Evolutionary conservation across 2,113 vertebrate species (phyloP).

Genomic region (Mobula hypostoma): DNA sequence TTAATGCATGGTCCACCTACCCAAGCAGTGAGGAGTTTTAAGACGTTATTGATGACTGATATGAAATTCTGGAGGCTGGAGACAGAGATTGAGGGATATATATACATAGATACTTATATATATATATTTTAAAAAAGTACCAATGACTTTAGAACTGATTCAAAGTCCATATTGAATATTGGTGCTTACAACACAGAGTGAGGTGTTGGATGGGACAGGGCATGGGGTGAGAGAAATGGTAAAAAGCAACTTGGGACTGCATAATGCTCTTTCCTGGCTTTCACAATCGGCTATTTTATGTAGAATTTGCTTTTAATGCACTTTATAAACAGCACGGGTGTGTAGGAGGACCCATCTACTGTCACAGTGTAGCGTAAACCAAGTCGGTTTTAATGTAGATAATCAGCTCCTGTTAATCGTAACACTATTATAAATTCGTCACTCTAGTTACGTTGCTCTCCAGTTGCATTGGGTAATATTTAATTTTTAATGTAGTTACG

Average conservation of each 20-base stretch:
- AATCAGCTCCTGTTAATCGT: neutral
- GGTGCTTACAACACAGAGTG: neutral
- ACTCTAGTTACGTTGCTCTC: neutral
- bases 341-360: neutral
- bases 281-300: conserved; percentile 23
- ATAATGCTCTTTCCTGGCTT: conserved; percentile 30
- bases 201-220: neutral
- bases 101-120: conserved; percentile 21
- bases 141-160: conserved; percentile 27
- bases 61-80: neutral
- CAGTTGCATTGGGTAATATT: neutral
- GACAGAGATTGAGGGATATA: neutral
- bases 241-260: neutral
- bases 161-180: conserved; percentile 20
- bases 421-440: conserved; percentile 1
- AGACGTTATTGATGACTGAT: neutral
- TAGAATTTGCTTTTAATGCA: conserved; percentile 36
- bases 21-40: neutral
- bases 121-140: neutral
- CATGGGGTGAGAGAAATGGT: too few species aligned
- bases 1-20: conserved; percentile 33
- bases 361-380: conserved; percentile 14
- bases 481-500: conserved; percentile 18
- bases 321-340: conserved; percentile 34
- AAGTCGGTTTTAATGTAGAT: neutral